Evolutionary conservation across 2,888 invertebrate genomes (phyloP).

Genomic region (Eupeodes luniger): DNA sequence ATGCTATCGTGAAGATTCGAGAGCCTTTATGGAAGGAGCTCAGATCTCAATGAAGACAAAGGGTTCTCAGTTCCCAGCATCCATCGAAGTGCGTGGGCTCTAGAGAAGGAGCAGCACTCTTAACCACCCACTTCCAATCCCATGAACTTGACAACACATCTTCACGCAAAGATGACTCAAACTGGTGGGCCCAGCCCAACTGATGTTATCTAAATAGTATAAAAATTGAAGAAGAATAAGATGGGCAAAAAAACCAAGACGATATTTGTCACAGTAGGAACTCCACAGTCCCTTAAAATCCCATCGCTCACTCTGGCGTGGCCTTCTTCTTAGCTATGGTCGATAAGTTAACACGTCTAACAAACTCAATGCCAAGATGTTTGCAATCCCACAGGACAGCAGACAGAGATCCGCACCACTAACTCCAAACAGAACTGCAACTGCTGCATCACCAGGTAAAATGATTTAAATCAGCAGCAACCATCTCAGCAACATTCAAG

Average conservation of each 20-base stretch:
- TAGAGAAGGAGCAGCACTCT: not conserved
- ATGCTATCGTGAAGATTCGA: not conserved
- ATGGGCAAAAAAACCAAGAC: slow-evolving; percentile 16
- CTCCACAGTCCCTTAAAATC: slow-evolving; percentile 61
- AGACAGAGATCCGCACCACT: slow-evolving; percentile 50
- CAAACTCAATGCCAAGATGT: slow-evolving; percentile 67
- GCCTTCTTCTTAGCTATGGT: slow-evolving; percentile 35
- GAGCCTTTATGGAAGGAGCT: slow-evolving; percentile 7
- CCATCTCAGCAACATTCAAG: not conserved
- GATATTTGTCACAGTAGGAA: slow-evolving; percentile 59
- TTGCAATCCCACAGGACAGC: slow-evolving; percentile 67
- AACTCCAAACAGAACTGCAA: slow-evolving; percentile 18
- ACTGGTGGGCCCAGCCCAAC: slow-evolving; percentile 37
- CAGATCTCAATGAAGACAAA: slow-evolving; percentile 45
- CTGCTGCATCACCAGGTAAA: slow-evolving; percentile 62
- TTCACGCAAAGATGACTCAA: slow-evolving; percentile 49
- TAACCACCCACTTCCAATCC: slow-evolving; percentile 58
- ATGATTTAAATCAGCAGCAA: slow-evolving; percentile 67
- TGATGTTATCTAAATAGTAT: slow-evolving; percentile 59
- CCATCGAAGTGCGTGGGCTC: slow-evolving; percentile 57
- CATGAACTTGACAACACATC: slow-evolving; percentile 54
- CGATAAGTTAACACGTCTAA: slow-evolving; percentile 69
- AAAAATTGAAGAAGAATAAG: not conserved
- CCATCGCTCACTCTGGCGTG: slow-evolving; percentile 55
- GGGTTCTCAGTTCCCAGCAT: slow-evolving; percentile 27